Conservation (phyloP, 2,113 vertebrate species). For the Sterna hirundo region DNA sequence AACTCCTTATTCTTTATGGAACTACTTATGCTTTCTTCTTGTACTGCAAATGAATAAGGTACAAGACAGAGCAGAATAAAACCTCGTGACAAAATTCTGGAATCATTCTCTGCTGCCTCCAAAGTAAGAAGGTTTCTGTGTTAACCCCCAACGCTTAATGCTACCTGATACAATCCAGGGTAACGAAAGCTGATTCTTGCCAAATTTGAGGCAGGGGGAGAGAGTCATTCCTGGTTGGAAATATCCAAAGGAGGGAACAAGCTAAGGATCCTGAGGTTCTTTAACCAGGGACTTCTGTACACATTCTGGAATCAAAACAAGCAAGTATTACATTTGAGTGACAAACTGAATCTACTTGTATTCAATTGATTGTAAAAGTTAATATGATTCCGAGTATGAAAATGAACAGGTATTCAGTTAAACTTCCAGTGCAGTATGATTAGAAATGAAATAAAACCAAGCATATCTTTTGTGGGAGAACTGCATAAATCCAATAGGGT, state of each 20-base stretch:
- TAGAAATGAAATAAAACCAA: background rate
- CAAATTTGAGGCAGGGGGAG: background rate
- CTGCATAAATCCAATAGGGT: background rate
- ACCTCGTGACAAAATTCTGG: background rate
- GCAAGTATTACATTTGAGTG: background rate
- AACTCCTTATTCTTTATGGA: background rate
- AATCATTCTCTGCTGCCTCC: background rate
- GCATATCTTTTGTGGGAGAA: background rate
- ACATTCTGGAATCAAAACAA: background rate
- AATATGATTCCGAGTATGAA: background rate
- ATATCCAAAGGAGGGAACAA: background rate
- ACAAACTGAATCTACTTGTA: background rate
- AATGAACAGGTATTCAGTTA: background rate
- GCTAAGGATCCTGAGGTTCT: background rate
- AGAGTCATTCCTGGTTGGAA: background rate
- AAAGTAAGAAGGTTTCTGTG: background rate
- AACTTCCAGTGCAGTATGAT: background rate
- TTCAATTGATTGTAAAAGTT: background rate
- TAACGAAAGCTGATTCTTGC: background rate
- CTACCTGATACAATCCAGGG: background rate
- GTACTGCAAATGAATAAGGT: background rate
- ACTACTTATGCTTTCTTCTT: background rate
- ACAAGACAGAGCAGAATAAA: background rate
- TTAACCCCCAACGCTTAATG: background rate
- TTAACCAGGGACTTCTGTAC: background rate